These are phyloP conservation scores for Neoarius graeffei DNA, from an alignment of 2,113 vertebrate genomes.

Conservation along the genomic window DNA sequence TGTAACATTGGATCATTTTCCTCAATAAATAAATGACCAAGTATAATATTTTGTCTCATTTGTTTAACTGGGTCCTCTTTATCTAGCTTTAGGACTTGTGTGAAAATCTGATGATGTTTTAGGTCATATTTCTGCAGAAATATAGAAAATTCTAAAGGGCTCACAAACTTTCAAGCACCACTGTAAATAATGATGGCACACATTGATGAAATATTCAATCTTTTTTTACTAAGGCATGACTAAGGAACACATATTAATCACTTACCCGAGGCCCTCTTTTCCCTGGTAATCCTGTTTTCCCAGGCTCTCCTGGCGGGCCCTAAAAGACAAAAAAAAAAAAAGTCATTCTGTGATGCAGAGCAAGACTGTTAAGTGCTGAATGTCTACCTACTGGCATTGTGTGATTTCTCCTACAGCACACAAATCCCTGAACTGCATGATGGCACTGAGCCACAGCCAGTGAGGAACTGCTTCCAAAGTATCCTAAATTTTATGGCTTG, in stretches of 20 bases:
- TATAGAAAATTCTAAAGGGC: too few species aligned
- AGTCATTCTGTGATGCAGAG: constrained; percentile 39
- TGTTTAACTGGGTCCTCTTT: too few species aligned
- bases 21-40: too few species aligned
- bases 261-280: constrained; percentile 90
- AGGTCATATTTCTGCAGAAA: too few species aligned
- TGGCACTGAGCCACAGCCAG: background rate
- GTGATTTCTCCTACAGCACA: background rate
- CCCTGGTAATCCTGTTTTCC: constrained; percentile 85
- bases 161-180: too few species aligned
- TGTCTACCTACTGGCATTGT: constrained; percentile 41
- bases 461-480: background rate
- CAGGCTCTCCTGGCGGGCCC: constrained; percentile 86
- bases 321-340: constrained; percentile 58
- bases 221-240: background rate
- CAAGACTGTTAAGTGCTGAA: constrained; percentile 30
- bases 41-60: too few species aligned
- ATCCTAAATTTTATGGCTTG: constrained; percentile 1
- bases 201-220: background rate
- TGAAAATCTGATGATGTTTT: too few species aligned
- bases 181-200: background rate
- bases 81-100: too few species aligned
- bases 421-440: constrained; percentile 23
- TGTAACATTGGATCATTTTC: too few species aligned
- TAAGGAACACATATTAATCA: constrained; percentile 41